These are phyloP conservation scores for Yponomeuta sedellus DNA, from an alignment of 2,888 invertebrate species.

Conservation along the genomic window DNA sequence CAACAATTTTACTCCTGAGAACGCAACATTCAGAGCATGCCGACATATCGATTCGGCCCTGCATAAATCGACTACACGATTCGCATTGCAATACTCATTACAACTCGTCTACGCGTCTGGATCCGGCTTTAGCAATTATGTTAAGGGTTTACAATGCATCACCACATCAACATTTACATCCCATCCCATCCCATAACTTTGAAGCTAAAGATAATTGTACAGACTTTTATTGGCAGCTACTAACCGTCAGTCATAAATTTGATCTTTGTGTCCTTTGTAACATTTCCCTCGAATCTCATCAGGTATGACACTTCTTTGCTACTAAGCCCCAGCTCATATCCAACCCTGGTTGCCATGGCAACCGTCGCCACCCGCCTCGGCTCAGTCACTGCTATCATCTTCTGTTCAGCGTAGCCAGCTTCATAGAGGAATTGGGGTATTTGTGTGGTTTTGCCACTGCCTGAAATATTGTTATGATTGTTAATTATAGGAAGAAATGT, in stretches of 20 bases:
- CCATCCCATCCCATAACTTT: too few species aligned
- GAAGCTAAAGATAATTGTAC: too few species aligned
- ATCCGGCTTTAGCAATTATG: too few species aligned
- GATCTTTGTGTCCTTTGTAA: conserved; percentile 89
- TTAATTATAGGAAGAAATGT: too few species aligned
- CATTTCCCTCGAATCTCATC: conserved; percentile 97
- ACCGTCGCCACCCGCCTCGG: conserved; percentile 98
- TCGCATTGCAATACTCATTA: too few species aligned
- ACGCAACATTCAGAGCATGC: too few species aligned
- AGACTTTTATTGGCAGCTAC: conserved; percentile 18
- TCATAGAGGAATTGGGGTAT: conserved; percentile 99
- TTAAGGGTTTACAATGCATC: too few species aligned
- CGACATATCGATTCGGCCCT: too few species aligned
- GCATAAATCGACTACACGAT: too few species aligned
- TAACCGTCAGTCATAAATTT: conserved; percentile 98
- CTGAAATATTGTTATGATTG: conserved; percentile 33
- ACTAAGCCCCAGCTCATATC: conserved; percentile 88
- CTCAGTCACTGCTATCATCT: conserved; percentile 96
- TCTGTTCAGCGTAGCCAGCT: conserved; percentile 90
- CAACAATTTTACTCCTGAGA: too few species aligned
- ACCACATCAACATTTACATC: too few species aligned
- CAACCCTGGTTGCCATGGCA: conserved; percentile 96
- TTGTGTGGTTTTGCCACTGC: conserved; percentile 98
- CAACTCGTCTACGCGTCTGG: too few species aligned
- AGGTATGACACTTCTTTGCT: conserved; percentile 88